phyloP scores from a whole-genome alignment of 2,113 vertebrate species.

The cattle (Bos taurus) region DNA sequence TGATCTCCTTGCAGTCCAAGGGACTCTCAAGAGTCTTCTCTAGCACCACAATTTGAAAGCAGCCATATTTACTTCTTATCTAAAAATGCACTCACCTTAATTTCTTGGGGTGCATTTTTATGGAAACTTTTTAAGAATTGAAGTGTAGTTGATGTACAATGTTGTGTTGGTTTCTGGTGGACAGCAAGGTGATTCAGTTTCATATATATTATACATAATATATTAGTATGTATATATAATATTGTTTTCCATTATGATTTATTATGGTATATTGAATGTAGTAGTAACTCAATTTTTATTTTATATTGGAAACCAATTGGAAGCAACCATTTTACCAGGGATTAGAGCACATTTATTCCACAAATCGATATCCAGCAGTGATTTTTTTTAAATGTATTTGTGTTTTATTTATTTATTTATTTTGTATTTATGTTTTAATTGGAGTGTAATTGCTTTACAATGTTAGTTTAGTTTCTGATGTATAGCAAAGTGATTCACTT shows the following conservation, averaged over 20 bases:
- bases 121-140: neutral
- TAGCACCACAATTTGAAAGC: neutral
- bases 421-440: neutral
- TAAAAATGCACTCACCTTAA: neutral
- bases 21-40: neutral
- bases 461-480: neutral
- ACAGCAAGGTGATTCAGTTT: neutral
- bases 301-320: neutral
- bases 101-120: neutral
- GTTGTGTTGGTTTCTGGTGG: neutral
- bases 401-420: neutral
- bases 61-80: neutral
- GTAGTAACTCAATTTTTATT: neutral
- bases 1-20: neutral
- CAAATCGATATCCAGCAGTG: neutral
- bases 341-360: fast-evolving
- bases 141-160: neutral
- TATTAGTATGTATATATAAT: neutral
- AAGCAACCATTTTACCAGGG: fast-evolving
- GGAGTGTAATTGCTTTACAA: neutral
- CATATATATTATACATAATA: neutral
- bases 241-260: neutral
- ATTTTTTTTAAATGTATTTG: neutral
- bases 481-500: neutral
- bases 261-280: neutral